Percentiles rank a stretch among this genome's conserved stretches.
Evolutionary conservation across 2,113 vertebrate species (phyloP).

Genomic region (Tupaia tana): DNA sequence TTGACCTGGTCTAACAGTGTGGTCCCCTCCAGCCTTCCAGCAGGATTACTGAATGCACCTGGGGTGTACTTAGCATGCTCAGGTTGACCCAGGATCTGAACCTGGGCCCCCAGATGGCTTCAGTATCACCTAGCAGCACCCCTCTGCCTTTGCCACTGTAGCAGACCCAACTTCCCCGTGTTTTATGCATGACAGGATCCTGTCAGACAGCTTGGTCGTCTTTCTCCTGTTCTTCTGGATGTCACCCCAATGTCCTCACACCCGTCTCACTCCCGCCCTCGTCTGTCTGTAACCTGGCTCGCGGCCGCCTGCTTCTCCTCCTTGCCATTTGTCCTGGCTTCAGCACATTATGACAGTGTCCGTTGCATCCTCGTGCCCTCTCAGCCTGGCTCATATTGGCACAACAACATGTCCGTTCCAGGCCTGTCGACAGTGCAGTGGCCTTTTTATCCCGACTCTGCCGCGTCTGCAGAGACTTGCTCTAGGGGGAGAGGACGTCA

Average conservation of each 20-base stretch:
- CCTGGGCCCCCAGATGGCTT: too few relatives aligned
- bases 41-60: too few relatives aligned
- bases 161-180: neutral
- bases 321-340: neutral
- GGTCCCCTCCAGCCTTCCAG: too few relatives aligned
- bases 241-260: neutral
- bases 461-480: neutral
- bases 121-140: too few relatives aligned
- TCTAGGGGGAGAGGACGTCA: slow-evolving; percentile 27
- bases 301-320: neutral
- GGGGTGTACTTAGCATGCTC: too few relatives aligned
- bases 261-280: neutral
- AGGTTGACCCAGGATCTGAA: too few relatives aligned
- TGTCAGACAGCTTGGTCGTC: neutral
- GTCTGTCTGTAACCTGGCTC: neutral
- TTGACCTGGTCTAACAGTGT: too few relatives aligned
- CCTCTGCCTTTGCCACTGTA: too few relatives aligned
- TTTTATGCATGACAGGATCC: neutral
- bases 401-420: neutral
- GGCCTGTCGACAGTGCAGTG: neutral
- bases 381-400: neutral
- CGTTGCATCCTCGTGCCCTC: neutral
- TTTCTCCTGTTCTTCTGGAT: slow-evolving; percentile 6
- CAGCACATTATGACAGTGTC: neutral
- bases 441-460: neutral